These are phyloP conservation scores for Parus major DNA, from an alignment of 2,113 vertebrate genomes.

Conservation along the genomic window DNA sequence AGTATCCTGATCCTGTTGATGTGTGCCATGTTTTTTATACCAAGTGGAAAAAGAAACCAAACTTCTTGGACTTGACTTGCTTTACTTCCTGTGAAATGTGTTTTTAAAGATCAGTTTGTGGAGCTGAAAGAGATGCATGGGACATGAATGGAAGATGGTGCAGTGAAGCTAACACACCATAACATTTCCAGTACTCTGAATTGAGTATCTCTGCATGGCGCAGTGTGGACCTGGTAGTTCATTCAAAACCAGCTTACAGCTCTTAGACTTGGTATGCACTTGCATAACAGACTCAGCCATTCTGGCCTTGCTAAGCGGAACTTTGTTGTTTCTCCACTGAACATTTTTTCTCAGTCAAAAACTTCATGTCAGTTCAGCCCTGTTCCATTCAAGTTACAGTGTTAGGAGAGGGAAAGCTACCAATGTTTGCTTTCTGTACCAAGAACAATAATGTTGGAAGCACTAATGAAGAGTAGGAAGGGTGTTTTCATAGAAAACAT, in stretches of 20 bases:
- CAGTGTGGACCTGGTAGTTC: background rate
- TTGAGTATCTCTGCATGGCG: background rate
- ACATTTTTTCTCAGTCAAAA: background rate
- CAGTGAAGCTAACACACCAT: background rate
- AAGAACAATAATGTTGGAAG: conserved; percentile 39
- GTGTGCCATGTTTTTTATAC: rapidly evolving
- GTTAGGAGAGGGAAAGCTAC: conserved; percentile 1
- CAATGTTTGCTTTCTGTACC: conserved; percentile 40
- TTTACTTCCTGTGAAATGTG: background rate
- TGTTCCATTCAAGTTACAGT: background rate
- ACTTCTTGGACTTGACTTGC: background rate
- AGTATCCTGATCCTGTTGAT: background rate
- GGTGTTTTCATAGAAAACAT: conserved; percentile 38
- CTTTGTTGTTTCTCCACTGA: background rate
- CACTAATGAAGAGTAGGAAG: conserved; percentile 21
- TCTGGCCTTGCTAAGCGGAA: background rate
- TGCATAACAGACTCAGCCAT: background rate
- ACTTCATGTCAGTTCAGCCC: background rate
- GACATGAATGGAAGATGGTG: background rate
- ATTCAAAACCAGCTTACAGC: background rate
- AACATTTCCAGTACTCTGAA: background rate
- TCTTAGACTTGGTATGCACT: background rate
- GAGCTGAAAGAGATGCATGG: background rate
- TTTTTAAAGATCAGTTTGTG: background rate
- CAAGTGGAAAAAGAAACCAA: background rate